These are phyloP conservation scores for Lerema accius DNA, from an alignment of 1,140 invertebrate genomes.

Conservation along the genomic window DNA sequence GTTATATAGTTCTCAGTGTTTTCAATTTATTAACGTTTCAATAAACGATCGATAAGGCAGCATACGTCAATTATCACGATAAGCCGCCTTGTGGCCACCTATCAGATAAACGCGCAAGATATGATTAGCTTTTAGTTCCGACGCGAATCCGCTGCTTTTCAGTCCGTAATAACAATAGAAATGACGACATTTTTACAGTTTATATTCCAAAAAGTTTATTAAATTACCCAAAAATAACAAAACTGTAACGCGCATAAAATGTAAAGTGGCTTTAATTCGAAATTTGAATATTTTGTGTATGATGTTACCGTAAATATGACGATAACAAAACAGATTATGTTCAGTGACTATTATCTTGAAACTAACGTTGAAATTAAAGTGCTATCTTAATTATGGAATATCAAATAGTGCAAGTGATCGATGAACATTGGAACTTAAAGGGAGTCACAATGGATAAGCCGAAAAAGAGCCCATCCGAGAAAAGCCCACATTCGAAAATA, in stretches of 20 bases:
- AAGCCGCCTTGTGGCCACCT: slow-evolving; percentile 5
- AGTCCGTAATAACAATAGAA: neutral
- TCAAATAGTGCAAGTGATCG: slow-evolving; percentile 41
- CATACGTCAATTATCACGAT: slow-evolving; percentile 19
- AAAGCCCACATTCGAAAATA: slow-evolving; percentile 46
- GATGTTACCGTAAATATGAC: no score
- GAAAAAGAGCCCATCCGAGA: slow-evolving; percentile 54
- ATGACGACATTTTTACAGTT: neutral
- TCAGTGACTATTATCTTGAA: neutral
- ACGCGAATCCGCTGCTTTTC: neutral
- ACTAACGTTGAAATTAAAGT: neutral
- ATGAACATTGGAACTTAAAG: slow-evolving; percentile 36
- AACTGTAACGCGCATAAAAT: no score
- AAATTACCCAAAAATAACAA: no score
- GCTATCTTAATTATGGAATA: slow-evolving; percentile 45
- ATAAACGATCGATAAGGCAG: slow-evolving; percentile 19
- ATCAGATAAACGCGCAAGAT: slow-evolving; percentile 16
- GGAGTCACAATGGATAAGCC: slow-evolving; percentile 41
- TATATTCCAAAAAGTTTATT: neutral
- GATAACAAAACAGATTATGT: no score
- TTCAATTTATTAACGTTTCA: slow-evolving; percentile 25
- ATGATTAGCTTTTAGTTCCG: slow-evolving; percentile 13
- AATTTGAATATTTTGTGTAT: no score
- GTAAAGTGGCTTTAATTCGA: no score
- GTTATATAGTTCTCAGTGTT: neutral